These are phyloP conservation scores for Hippocampus kuda DNA, from an alignment of 2,797 vertebrate species.

Conservation along the genomic window DNA sequence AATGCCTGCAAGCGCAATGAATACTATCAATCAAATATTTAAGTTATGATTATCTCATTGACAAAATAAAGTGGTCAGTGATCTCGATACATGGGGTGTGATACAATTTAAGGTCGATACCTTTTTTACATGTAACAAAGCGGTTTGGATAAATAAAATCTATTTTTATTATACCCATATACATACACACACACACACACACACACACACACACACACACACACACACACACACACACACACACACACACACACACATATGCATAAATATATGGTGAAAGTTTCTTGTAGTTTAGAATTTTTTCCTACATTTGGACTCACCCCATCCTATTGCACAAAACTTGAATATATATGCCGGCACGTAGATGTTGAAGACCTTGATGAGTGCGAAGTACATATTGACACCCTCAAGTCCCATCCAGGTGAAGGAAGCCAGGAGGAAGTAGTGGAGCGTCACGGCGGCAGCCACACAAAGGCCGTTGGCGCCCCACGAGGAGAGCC, in stretches of 20 bases:
- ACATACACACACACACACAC: too few species aligned
- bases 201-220: too few species aligned
- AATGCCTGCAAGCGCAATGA: constrained; percentile 51
- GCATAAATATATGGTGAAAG: background rate
- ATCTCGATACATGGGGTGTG: too few species aligned
- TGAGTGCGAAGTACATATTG: constrained; percentile 82
- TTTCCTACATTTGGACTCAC: constrained; percentile 55
- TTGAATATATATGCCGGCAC: constrained; percentile 82
- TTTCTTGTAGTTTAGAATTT: background rate
- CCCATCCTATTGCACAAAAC: constrained; percentile 79
- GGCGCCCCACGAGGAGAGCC: constrained; percentile 70
- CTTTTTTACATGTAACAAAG: too few species aligned
- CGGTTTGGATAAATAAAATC: too few species aligned
- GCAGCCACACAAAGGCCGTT: constrained; percentile 67
- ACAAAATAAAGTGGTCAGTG: too few species aligned
- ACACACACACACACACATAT: too few species aligned
- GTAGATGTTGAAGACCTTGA: constrained; percentile 88
- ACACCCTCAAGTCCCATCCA: constrained; percentile 88
- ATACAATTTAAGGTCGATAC: too few species aligned
- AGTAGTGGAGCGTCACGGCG: constrained; percentile 74
- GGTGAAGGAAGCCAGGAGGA: constrained; percentile 79
- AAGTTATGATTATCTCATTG: background rate
- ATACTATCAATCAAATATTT: background rate
- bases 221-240: too few species aligned
- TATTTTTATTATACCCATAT: too few species aligned